Base-by-base conservation (phyloP, 2,797 vertebrate genomes). In the Heteromormyrus szaboi region DNA sequence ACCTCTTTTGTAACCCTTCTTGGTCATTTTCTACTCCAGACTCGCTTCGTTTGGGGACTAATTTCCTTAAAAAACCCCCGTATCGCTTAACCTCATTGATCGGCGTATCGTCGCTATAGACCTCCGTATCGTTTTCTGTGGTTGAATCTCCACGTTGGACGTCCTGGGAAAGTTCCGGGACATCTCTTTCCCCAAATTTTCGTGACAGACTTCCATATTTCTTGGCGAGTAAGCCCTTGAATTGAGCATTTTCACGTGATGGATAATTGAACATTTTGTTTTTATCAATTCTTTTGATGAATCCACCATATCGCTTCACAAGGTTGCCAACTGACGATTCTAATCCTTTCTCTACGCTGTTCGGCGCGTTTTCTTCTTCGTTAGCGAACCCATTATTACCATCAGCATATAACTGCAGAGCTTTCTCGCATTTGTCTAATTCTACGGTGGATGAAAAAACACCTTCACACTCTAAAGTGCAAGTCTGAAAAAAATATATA, bases 41-140 rank as follows among this genome's bases (percentile, higher is more conserved):
- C n/a, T 94, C 95, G 90, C 96, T 96, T 93, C 96, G 93, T 93
- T 98, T 98, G 46, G 96, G 96, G 2, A 95, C 94, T 89, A 97
- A 97, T 91, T 97, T 98, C 89, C 97, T 95, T 90, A 98, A 95
- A 94, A 98, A 99, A 86, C 98, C 98, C 1, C 98, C 98, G 0
- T 99, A 98, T 0, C 97, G 97, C 90, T 99, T 99, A 22, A 89
- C 93, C 14, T 94, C 85, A 3, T 90, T 91, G 68, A 93, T 92
- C 25, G 89, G 90, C 2, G 86, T 41, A 14, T 90, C 90, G 17
- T 12, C 84, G 12, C 92, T 90, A 44, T 94, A 93, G 89, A 89
- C 68, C 0, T 91, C 90, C 9, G 41, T 5, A 85, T 90, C 90
- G 1, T 92, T 91, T 2, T 93, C 93, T 0, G 88, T 91, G n/a